Evolutionary conservation across 2,113 vertebrate species (phyloP).

Genomic region (Laterallus jamaicensis): DNA sequence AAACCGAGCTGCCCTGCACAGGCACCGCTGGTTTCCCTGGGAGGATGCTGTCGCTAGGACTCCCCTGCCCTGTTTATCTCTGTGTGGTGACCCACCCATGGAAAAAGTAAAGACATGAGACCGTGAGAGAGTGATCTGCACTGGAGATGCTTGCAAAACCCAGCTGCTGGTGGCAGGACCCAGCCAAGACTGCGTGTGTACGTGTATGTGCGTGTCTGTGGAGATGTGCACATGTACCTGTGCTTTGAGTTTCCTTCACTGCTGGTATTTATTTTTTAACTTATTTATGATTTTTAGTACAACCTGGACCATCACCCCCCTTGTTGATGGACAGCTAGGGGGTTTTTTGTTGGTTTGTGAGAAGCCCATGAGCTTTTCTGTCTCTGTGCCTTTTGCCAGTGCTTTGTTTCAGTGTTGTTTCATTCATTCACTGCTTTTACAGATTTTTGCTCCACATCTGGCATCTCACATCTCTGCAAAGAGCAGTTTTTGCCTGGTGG

Average conservation of each 20-base stretch:
- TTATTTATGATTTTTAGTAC: slow-evolving; percentile 1
- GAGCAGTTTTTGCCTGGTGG: background rate
- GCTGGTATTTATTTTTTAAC: slow-evolving; percentile 28
- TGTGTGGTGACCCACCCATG: background rate
- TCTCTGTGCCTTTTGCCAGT: slow-evolving; percentile 60
- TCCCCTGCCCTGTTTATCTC: slow-evolving; percentile 18
- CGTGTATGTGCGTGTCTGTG: background rate
- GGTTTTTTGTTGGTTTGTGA: background rate
- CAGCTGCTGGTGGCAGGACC: background rate
- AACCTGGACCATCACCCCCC: background rate
- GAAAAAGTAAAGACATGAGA: background rate
- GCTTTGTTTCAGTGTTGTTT: background rate
- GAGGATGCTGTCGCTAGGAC: slow-evolving; percentile 29
- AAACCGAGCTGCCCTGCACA: background rate
- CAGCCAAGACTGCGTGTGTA: background rate
- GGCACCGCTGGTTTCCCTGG: background rate
- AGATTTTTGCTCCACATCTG: background rate
- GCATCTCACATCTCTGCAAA: background rate
- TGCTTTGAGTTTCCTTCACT: background rate
- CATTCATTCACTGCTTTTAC: background rate
- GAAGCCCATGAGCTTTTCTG: slow-evolving; percentile 13
- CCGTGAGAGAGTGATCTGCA: background rate
- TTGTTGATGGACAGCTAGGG: background rate
- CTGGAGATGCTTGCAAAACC: background rate
- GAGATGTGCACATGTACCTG: background rate